Base-by-base conservation (phyloP, 2,113 vertebrate species). In the Barbus barbus region DNA sequence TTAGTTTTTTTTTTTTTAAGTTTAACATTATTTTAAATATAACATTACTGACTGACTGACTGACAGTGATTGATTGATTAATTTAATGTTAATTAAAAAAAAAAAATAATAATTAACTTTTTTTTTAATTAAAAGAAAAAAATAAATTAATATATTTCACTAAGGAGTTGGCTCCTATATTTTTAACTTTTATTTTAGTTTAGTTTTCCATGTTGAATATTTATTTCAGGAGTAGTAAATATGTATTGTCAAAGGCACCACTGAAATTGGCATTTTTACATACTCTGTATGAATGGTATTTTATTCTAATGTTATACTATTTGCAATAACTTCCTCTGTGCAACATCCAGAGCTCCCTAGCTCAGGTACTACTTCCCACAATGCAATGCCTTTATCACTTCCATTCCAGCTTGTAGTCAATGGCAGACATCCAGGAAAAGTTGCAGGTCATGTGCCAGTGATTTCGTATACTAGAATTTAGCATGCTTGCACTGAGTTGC, bases 301-400 rank as follows among this genome's bases (percentile, higher is more conserved):
- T 26, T 75, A 14, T 31, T n/a, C 67, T 84, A 89, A 89, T 91
- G 84, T 86, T 90, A 84, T 78, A 86, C 84, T 83, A 78, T 86
- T 85, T 86, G 20, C 85, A 77, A 89, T 82, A 84, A 77, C 75
- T 81, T 67, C 76, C 84, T 46, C 46, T 6, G 13, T 72, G 79
- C 71, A 26, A 72, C 71, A 75, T 31, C 56, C 75, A 58, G 28
- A 36, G 20, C 28, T 78, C 11, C 1, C n/a, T 9, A 46, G 18
- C 33, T 24, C 51, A 78, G 78, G 60, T 48, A 48, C 36, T 20
- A 31, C n/a, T 28, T 46, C 53, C 33, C 76, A 31, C n/a, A 65
- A n/a, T 58, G 53, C 51, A 56, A 53, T n/a, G 26, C 4, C 31
- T 78, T 78, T 78, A 81, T 81, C 79, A 24, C 28, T 81, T 53